A percentile compares a stretch with the other conserved stretches of the same genome.
Conservation (phyloP, 2,797 vertebrate species). For the Danio choprae region DNA sequence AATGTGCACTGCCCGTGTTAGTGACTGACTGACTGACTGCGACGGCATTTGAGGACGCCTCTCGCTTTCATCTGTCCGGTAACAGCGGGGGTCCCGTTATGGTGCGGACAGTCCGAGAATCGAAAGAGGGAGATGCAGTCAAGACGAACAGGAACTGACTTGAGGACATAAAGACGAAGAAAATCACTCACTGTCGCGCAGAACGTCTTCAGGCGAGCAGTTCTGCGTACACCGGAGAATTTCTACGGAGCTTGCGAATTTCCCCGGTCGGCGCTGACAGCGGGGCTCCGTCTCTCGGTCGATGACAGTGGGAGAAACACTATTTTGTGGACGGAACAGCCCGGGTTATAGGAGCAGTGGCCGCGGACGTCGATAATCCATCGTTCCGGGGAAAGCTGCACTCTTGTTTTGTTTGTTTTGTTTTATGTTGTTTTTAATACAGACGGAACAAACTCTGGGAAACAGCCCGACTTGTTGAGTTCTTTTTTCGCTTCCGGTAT, state of each 20-base stretch:
- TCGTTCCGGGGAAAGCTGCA: constrained; percentile 18
- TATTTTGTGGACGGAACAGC: constrained; percentile 12
- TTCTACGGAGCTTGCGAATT: background rate
- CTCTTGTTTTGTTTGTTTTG: background rate
- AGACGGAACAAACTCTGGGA: constrained; percentile 75
- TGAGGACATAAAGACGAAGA: constrained; percentile 41
- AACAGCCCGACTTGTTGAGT: constrained; percentile 77
- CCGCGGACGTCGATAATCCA: constrained; percentile 20
- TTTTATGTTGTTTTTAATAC: constrained; percentile 41
- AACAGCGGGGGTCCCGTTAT: constrained; percentile 73
- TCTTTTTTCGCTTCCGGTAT: constrained; percentile 82
- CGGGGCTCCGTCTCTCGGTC: constrained; percentile 23
- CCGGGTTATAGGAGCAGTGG: constrained; percentile 11
- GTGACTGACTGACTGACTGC: constrained; percentile 39
- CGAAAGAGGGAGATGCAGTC: constrained; percentile 55
- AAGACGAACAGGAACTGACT: constrained; percentile 42
- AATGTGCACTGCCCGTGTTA: constrained; percentile 24
- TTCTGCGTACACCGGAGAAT: constrained; percentile 30
- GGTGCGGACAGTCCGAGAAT: constrained; percentile 54
- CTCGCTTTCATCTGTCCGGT: constrained; percentile 75
- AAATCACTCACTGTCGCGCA: constrained; percentile 46
- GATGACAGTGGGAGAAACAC: constrained; percentile 35
- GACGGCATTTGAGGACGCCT: constrained; percentile 57
- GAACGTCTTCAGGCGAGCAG: constrained; percentile 13
- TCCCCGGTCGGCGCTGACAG: constrained; percentile 18